These are phyloP conservation scores for Teinopalpus imperialis DNA, from an alignment of 2,888 invertebrate species.

Conservation along the genomic window DNA sequence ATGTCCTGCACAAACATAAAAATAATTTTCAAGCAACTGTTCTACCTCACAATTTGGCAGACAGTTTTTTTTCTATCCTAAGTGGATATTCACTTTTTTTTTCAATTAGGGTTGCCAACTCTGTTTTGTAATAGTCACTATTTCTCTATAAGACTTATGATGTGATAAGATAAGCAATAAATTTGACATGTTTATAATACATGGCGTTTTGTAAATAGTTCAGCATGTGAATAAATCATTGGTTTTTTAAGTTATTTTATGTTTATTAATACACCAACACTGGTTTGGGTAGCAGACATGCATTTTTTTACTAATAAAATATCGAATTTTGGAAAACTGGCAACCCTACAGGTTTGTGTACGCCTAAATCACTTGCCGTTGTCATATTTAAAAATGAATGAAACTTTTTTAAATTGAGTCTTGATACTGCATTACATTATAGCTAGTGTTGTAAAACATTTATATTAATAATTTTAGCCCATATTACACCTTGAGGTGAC, in stretches of 20 bases:
- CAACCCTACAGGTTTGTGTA: conserved; percentile 18
- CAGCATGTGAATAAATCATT: conserved; percentile 8
- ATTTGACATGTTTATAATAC: conserved; percentile 7
- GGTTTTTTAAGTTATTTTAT: conserved; percentile 20
- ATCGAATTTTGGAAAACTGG: conserved; percentile 11
- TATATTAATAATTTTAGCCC: no score
- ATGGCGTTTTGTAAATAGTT: conserved; percentile 24
- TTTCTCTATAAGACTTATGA: conserved; percentile 6
- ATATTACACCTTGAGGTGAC: no score
- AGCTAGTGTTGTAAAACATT: no score
- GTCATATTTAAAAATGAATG: no score
- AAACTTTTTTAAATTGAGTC: background rate
- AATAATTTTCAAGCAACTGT: conserved; percentile 46
- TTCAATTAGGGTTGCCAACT: conserved; percentile 22
- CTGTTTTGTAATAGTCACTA: background rate
- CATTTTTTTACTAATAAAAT: conserved; percentile 9
- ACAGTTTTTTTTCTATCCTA: conserved; percentile 39
- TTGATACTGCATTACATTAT: no score
- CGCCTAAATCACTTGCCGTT: conserved; percentile 22
- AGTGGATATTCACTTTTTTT: background rate
- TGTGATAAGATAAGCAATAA: conserved; percentile 27
- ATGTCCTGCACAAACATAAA: conserved; percentile 49
- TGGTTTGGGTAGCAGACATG: background rate
- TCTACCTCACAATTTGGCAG: conserved; percentile 77
- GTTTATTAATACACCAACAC: background rate